A percentile compares a stretch with the other conserved stretches of the same genome.
phyloP scores from a whole-genome alignment of 2,888 invertebrate species.

The Portevinia maculata region DNA sequence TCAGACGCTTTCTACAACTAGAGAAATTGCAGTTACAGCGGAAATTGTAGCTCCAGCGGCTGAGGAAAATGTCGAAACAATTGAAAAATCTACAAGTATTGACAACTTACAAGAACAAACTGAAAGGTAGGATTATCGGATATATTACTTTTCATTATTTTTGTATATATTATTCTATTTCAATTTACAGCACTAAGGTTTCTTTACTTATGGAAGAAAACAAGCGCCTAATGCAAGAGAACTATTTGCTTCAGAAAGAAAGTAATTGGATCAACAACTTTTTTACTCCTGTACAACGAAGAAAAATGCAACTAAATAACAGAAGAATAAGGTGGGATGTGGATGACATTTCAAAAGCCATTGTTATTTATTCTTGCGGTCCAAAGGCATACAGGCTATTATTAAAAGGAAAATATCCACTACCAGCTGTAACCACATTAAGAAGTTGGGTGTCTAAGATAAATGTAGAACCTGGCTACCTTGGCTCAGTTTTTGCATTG shows the following conservation, averaged over 20 bases:
- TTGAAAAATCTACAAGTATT: too few relatives aligned
- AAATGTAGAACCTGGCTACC: neutral
- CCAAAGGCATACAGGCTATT: slow-evolving; percentile 1
- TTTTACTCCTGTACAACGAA: neutral
- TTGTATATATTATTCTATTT: neutral
- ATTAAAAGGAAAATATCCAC: neutral
- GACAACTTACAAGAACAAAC: neutral
- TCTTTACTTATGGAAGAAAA: neutral
- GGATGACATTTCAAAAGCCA: neutral
- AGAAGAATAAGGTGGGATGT: neutral
- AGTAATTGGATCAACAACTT: neutral
- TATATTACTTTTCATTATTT: too few relatives aligned
- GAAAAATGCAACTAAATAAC: too few relatives aligned
- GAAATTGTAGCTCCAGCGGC: too few relatives aligned
- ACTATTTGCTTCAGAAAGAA: neutral
- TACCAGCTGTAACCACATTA: neutral
- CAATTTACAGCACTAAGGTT: neutral
- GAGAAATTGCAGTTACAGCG: too few relatives aligned
- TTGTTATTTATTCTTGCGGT: slow-evolving; percentile 10
- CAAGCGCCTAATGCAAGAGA: neutral
- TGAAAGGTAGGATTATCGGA: too few relatives aligned
- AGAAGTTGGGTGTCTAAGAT: slow-evolving; percentile 1
- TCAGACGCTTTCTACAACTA: too few relatives aligned
- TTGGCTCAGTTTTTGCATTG: slow-evolving; percentile 2
- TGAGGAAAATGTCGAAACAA: too few relatives aligned